Base-by-base conservation (phyloP, 2,797 vertebrate species). In the Gobio occitaniae region DNA sequence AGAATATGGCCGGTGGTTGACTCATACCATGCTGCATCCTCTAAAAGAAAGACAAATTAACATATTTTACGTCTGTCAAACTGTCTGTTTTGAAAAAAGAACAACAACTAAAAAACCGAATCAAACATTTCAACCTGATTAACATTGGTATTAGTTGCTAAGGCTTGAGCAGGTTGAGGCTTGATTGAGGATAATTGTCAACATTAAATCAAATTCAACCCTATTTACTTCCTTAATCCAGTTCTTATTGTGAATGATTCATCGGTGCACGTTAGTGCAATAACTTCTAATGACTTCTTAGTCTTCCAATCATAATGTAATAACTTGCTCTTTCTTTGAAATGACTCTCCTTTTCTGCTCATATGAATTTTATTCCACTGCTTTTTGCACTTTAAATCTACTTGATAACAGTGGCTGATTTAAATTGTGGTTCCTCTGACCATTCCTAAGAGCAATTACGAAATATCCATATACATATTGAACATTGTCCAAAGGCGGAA, bases 11-110 rank as follows among this genome's bases (percentile, higher is more conserved):
- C 91, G 19, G 91, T 87, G 59, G 87, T 94, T 7, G 93, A 83
- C 87, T 93, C 74, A 8, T 94, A 95, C 95, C 94, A 95, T 48
- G 90, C 76, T 78, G 93, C 89, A 13, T 93, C 87, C 86, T 93
- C 95, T 96, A 92, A 63, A 86, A 86, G 86, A 85, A 82, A 91
- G 74, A 61, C 50, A 83, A 90, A 47, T 56, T 75, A 8, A 72
- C 2, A 48, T 61, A 52, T 50, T 15, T 52, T 25, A 56, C 29
- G 7, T 41, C 1, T 36, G 9, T 56, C 59, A 48, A 68, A 54
- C 25, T 48, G 17, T 1, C 25, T 11, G 5, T 32, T 61, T 54
- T 61, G 19, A 2, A 25, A 52, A 1, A 12, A 15, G 4, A 5
- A 25, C 16, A 15, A 19, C 32, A 32, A 70, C 16, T 3, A 12